Percentiles rank a stretch among this genome's conserved stretches.
Conservation (phyloP, 2,797 vertebrate genomes). For the Siniperca obscura region DNA sequence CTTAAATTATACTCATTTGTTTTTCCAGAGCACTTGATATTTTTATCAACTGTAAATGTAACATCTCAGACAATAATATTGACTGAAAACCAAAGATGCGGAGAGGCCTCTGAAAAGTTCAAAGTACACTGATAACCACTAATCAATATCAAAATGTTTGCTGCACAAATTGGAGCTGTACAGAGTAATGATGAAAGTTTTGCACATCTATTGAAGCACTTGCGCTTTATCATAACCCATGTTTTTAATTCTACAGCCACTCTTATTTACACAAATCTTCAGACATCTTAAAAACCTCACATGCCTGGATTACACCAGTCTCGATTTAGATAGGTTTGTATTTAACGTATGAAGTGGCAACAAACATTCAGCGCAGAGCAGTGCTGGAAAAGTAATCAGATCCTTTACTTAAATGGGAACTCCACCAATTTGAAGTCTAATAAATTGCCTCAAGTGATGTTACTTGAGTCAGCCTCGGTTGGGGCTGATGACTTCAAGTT, state of each 20-base stretch:
- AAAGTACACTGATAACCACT: slow-evolving; percentile 57
- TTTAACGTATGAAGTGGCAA: not conserved
- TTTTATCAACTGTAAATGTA: slow-evolving; percentile 8
- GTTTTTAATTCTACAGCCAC: not conserved
- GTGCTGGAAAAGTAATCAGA: not conserved
- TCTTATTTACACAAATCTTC: not conserved
- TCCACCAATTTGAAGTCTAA: not conserved
- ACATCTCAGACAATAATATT: slow-evolving; percentile 9
- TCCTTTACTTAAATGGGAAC: not conserved
- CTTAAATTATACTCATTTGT: not conserved
- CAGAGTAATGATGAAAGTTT: slow-evolving; percentile 31
- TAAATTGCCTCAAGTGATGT: too few relatives aligned
- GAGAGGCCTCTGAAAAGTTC: slow-evolving; percentile 26
- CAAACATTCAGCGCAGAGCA: not conserved
- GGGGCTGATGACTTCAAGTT: too few relatives aligned
- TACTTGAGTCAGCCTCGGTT: too few relatives aligned
- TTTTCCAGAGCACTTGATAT: not conserved
- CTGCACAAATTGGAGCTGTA: not conserved
- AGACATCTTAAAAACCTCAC: not conserved
- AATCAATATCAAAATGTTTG: slow-evolving; percentile 65
- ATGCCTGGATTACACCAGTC: not conserved
- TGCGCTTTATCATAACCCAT: not conserved
- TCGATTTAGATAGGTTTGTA: not conserved
- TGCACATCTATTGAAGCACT: slow-evolving; percentile 12
- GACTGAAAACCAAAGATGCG: slow-evolving; percentile 46